Percentiles rank a stretch among this genome's conserved stretches.
Conservation (phyloP, 1,140 invertebrate genomes). For the Globodera rostochiensis region DNA sequence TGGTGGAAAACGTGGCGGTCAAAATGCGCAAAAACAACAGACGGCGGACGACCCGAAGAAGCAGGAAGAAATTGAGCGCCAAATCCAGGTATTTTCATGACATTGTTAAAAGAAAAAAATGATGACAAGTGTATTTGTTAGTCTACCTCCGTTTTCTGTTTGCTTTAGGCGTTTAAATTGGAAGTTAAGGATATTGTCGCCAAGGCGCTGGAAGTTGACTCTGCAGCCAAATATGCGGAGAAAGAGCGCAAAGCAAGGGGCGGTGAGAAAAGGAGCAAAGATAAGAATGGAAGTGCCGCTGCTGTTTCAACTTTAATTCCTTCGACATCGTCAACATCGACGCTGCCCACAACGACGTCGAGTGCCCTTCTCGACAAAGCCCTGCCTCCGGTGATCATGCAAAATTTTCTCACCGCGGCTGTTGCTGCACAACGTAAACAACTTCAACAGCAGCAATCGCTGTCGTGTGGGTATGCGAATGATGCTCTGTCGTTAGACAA, state of each 20-base stretch:
- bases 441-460: constrained; percentile 13
- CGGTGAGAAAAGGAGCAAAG: constrained; percentile 30
- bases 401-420: constrained; percentile 22
- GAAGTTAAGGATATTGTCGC: constrained; percentile 40
- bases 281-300: constrained; percentile 3
- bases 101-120: background rate
- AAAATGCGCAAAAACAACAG: constrained; percentile 24
- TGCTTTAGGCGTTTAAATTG: constrained; percentile 13
- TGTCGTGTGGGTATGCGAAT: background rate
- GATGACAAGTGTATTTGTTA: background rate
- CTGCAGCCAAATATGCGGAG: constrained; percentile 41
- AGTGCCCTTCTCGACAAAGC: constrained; percentile 7
- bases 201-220: constrained; percentile 44
- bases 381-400: constrained; percentile 16
- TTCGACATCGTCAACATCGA: background rate
- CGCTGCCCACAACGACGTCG: background rate
- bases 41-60: constrained; percentile 37
- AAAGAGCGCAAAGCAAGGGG: constrained; percentile 43
- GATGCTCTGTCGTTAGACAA: background rate
- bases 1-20: constrained; percentile 19
- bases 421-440: constrained; percentile 18
- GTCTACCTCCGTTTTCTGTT: background rate
- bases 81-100: constrained; percentile 35
- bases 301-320: background rate
- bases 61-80: constrained; percentile 43